Percentiles rank a stretch among this genome's conserved stretches.
phyloP scores from a whole-genome alignment of 2,888 invertebrate genomes.

The Frankliniella intonsa region DNA sequence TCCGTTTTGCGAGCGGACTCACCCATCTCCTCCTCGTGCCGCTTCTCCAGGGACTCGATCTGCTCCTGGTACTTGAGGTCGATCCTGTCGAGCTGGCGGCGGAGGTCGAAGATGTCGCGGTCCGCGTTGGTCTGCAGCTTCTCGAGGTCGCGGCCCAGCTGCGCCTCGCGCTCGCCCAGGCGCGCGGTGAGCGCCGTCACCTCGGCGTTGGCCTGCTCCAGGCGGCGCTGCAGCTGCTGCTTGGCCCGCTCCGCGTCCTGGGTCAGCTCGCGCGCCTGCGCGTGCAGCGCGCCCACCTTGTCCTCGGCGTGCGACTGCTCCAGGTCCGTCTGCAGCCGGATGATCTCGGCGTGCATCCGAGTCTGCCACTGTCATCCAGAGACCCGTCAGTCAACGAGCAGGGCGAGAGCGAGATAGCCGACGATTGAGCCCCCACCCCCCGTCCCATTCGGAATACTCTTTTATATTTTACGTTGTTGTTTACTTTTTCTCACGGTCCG shows the following conservation, averaged over 20 bases:
- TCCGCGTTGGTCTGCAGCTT: constrained; percentile 62
- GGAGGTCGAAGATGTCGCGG: constrained; percentile 63
- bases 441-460: too few relatives aligned
- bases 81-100: constrained; percentile 66
- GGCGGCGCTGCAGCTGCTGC: not conserved
- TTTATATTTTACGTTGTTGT: too few relatives aligned
- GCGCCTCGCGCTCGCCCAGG: constrained; percentile 60
- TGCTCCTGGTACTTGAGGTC: constrained; percentile 70
- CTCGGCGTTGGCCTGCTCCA: constrained; percentile 2
- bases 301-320: constrained; percentile 31
- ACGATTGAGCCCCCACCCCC: too few relatives aligned
- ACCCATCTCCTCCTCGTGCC: constrained; percentile 67
- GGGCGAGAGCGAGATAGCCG: too few relatives aligned
- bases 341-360: constrained; percentile 32
- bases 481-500: too few relatives aligned
- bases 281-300: constrained; percentile 18
- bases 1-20: constrained; percentile 36
- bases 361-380: constrained; percentile 40
- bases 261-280: not conserved
- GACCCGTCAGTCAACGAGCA: too few relatives aligned
- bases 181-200: constrained; percentile 60
- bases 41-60: constrained; percentile 60
- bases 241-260: not conserved
- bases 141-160: constrained; percentile 52
- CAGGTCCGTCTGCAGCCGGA: constrained; percentile 31